Evolutionary conservation across 2,797 vertebrate genomes (phyloP), one percentile per base, ranked within the genome.

Genomic region (Nyctalus aviator): DNA sequence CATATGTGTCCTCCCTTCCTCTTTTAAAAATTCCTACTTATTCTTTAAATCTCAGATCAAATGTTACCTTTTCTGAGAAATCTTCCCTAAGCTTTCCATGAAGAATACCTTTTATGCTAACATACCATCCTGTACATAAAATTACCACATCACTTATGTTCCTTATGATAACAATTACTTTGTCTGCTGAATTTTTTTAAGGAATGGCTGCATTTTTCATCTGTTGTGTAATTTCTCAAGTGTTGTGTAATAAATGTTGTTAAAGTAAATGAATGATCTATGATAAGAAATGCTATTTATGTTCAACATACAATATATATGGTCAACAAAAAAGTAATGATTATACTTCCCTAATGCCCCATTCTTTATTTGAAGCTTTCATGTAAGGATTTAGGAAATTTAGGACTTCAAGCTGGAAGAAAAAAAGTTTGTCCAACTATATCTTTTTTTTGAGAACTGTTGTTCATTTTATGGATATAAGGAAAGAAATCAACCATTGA

Each of bases 361-460:
- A 93, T 76, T 82, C 41, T 88, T 93, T 66, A 92, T 50, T 37
- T 87, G 55, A 93, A 84, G 35, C 2, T 84, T 95, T 90, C 90
- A 77, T 46, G 55, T 64, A 76, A 92, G 11, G 55, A 90, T 79
- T 81, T 88, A 76, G 62, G n/a, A 13, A 68, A 78, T 92, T 88
- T 73, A 55, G 21, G 91, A 83, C 72, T 81, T 12, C 27, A 53
- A 87, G 46, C 53, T 92, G 6, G 30, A 93, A 87, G 48, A 86
- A 91, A 25, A 87, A 71, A 84, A 81, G 15, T 69, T 53, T 94
- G 12, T 76, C 50, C 25, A 53, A 83, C 21, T 75, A n/a, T 75
- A 50, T 50, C 30, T 75, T 75, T 75, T 44, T 48, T 75, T 81
- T 78, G 30, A 88, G 48, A 90, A 72, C 44, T 69, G 5, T 59